phyloP scores from a whole-genome alignment of 2,797 vertebrate species.

The Megalops cyprinoides region DNA sequence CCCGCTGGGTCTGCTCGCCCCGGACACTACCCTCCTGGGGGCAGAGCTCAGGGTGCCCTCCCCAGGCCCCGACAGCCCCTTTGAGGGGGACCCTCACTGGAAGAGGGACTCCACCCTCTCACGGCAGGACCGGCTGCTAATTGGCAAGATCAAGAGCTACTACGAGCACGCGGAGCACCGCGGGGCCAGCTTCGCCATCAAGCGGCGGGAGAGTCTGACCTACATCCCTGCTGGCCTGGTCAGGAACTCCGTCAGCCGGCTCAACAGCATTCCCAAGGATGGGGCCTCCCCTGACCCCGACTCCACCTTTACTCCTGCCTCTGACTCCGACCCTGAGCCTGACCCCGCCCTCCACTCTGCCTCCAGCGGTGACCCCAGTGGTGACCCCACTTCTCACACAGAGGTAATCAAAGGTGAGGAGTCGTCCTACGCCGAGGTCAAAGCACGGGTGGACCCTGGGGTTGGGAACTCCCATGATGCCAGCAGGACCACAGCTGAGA shows the following conservation, averaged over 20 bases:
- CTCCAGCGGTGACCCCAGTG: neutral
- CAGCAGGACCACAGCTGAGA: conserved; percentile 52
- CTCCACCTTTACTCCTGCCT: neutral
- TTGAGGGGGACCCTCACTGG: conserved; percentile 53
- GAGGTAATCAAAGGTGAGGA: conserved; percentile 49
- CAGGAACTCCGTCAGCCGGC: conserved; percentile 79
- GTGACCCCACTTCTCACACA: conserved; percentile 41
- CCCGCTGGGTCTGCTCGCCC: conserved; percentile 18
- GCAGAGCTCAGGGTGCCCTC: too few species aligned
- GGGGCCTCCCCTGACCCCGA: conserved; percentile 37
- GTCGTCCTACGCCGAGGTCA: conserved; percentile 26
- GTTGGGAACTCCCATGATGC: neutral
- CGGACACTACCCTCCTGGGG: conserved; percentile 51
- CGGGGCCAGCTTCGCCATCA: conserved; percentile 76
- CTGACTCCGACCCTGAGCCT: neutral
- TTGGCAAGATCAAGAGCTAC: conserved; percentile 89
- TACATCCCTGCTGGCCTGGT: conserved; percentile 92
- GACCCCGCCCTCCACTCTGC: conserved; percentile 24
- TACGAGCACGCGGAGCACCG: conserved; percentile 82
- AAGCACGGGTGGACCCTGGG: conserved; percentile 9
- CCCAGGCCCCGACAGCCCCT: conserved; percentile 53
- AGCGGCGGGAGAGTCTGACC: conserved; percentile 88
- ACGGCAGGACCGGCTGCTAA: conserved; percentile 81
- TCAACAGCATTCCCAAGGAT: conserved; percentile 76
- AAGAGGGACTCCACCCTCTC: conserved; percentile 80